A percentile compares a stretch with the other conserved stretches of the same genome.
Evolutionary conservation across 2,113 vertebrate species (phyloP).

Genomic region (Rhinolophus ferrumequinum): DNA sequence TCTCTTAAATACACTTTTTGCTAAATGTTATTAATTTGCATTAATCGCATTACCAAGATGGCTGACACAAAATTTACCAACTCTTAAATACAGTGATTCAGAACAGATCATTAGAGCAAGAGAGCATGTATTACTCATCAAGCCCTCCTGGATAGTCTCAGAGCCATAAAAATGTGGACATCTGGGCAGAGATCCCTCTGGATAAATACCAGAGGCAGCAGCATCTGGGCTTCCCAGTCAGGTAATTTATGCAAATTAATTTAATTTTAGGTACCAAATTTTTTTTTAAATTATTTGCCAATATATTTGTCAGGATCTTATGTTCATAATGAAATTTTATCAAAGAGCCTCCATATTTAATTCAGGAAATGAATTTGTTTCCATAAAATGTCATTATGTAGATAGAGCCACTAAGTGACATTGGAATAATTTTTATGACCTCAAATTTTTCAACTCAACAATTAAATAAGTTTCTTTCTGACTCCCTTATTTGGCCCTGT

Average conservation of each 20-base stretch:
- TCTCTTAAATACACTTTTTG: background rate
- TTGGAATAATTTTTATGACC: background rate
- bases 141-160: background rate
- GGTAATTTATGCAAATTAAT: slow-evolving; percentile 15
- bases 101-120: background rate
- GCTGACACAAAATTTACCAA: background rate
- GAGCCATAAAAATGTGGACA: background rate
- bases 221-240: background rate
- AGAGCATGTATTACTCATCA: background rate
- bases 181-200: background rate
- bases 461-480: background rate
- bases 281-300: background rate
- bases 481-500: background rate
- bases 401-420: background rate
- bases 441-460: background rate
- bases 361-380: background rate
- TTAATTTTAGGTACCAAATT: background rate
- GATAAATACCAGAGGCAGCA: background rate
- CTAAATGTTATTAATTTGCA: background rate
- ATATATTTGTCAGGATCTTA: background rate
- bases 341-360: background rate
- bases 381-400: background rate
- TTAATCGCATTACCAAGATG: background rate
- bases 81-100: background rate
- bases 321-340: background rate